Conservation (phyloP, 2,113 vertebrate species). For the Brachyhypopomus occidentalis region DNA sequence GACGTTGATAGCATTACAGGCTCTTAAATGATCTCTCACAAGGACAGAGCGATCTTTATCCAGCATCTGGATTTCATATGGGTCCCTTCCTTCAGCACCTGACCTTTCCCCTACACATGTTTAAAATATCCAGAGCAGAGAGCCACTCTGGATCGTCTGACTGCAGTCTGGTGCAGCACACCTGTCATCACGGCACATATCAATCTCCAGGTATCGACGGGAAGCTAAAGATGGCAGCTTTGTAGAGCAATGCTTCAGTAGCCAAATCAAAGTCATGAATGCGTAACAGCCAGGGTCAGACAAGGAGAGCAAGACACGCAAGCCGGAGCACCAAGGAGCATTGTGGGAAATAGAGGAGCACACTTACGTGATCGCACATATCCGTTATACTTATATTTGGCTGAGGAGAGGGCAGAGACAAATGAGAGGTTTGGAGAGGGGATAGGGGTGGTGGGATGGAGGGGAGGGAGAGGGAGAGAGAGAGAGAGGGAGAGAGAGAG, state of each 20-base stretch:
- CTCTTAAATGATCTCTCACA: constrained; percentile 43
- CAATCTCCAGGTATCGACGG: constrained; percentile 46
- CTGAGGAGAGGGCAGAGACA: constrained; percentile 82
- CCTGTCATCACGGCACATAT: constrained; percentile 36
- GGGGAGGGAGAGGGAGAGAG: constrained; percentile 65
- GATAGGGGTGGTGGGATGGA: constrained; percentile 63
- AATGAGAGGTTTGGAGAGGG: constrained; percentile 75
- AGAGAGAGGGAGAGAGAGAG: constrained; percentile 65
- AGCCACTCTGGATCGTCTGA: constrained; percentile 28
- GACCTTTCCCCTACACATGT: constrained; percentile 43
- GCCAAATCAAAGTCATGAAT: constrained; percentile 41
- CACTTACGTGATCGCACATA: constrained; percentile 85
- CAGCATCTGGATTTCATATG: constrained; percentile 51
- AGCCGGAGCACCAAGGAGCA: constrained; percentile 29
- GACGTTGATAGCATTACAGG: constrained; percentile 36
- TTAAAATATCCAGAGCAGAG: constrained; percentile 22
- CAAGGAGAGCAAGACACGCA: constrained; percentile 56
- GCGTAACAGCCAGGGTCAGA: constrained; percentile 43
- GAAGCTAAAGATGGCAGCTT: constrained; percentile 40
- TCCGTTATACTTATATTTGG: constrained; percentile 85
- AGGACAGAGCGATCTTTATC: constrained; percentile 41
- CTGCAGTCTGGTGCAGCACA: constrained; percentile 34
- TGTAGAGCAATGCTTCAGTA: constrained; percentile 22
- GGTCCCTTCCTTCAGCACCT: constrained; percentile 24
- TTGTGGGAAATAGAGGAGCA: constrained; percentile 74